phyloP scores from a whole-genome alignment of 2,113 vertebrate species.

The Plectropomus leopardus region DNA sequence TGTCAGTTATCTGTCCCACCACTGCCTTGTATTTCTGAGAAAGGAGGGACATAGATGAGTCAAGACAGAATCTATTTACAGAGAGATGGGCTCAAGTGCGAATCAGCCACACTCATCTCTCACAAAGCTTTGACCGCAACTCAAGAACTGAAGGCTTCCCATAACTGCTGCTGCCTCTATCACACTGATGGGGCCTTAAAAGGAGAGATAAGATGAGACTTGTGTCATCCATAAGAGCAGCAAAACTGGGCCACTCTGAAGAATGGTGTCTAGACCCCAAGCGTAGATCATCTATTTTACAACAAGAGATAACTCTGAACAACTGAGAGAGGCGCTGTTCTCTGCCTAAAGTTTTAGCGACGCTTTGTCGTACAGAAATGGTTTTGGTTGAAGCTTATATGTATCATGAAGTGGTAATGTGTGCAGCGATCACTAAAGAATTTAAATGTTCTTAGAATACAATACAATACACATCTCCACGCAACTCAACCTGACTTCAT shows the following conservation, averaged over 20 bases:
- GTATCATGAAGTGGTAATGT: constrained; percentile 68
- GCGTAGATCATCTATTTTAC: constrained; percentile 74
- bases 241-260: constrained; percentile 73
- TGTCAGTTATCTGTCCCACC: constrained; percentile 28
- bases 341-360: constrained; percentile 59
- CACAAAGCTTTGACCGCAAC: constrained; percentile 59
- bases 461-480: constrained; percentile 4
- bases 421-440: constrained; percentile 36
- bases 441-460: constrained; percentile 38
- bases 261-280: constrained; percentile 68
- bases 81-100: constrained; percentile 63
- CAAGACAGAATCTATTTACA: constrained; percentile 59
- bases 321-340: constrained; percentile 50
- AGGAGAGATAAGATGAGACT: constrained; percentile 59
- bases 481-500: constrained; percentile 8
- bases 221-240: constrained; percentile 67
- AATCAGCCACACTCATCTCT: constrained; percentile 64
- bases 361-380: constrained; percentile 54
- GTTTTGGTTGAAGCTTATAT: constrained; percentile 47
- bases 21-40: constrained; percentile 20
- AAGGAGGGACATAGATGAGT: constrained; percentile 17
- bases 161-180: constrained; percentile 59
- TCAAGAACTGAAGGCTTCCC: constrained; percentile 60
- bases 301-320: constrained; percentile 57
- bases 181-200: constrained; percentile 69